Conservation (phyloP, 2,797 vertebrate species). For the Chrysocyon brachyurus region DNA sequence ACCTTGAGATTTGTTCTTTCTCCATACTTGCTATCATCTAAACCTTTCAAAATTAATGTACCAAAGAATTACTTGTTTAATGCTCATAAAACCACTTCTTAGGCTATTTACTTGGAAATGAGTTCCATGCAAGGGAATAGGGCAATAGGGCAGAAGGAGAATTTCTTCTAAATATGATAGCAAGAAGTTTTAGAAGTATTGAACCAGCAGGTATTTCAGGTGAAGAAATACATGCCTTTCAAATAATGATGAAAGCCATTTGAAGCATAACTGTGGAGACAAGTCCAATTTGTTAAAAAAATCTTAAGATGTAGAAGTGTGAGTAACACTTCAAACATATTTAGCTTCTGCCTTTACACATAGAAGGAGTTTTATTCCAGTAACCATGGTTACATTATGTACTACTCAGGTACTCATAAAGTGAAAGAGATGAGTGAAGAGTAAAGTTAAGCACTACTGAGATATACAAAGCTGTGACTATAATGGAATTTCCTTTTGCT, state of each 20-base stretch:
- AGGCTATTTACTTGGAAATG: constrained; percentile 79
- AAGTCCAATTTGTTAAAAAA: constrained; percentile 69
- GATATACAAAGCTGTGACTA: not conserved
- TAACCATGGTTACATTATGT: constrained; percentile 68
- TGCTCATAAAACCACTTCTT: constrained; percentile 75
- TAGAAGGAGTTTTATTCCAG: constrained; percentile 68
- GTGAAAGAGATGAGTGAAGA: constrained; percentile 38
- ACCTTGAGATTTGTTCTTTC: constrained; percentile 72
- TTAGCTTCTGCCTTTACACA: constrained; percentile 68
- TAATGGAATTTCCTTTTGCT: constrained; percentile 33
- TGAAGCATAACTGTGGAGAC: constrained; percentile 60
- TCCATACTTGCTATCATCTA: constrained; percentile 47
- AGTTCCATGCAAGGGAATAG: constrained; percentile 64
- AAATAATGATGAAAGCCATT: constrained; percentile 54
- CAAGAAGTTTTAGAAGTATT: constrained; percentile 59
- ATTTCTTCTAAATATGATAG: constrained; percentile 73
- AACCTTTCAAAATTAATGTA: constrained; percentile 77
- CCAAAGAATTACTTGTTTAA: constrained; percentile 77
- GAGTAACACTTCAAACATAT: constrained; percentile 66
- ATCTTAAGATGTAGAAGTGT: constrained; percentile 58
- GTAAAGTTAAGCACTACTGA: constrained; percentile 31
- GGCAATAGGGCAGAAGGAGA: constrained; percentile 65
- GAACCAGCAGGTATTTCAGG: constrained; percentile 69
- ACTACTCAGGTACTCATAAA: constrained; percentile 61
- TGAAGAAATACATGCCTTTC: constrained; percentile 66